Evolutionary conservation across 2,888 invertebrate genomes (phyloP).

Genomic region (Drosophila prostipennis): DNA sequence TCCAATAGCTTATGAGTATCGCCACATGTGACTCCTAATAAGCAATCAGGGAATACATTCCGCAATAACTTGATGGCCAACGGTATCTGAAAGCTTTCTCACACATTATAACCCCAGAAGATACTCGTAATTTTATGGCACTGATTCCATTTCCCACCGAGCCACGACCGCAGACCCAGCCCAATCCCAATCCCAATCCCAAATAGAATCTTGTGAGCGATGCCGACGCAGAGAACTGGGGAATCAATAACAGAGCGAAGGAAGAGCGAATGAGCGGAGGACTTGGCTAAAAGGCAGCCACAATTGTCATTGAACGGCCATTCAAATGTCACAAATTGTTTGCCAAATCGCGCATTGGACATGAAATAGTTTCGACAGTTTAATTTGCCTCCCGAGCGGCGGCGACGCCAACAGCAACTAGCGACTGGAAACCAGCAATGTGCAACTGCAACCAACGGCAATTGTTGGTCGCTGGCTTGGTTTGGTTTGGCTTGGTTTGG

Average conservation of each 20-base stretch:
- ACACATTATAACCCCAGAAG: constrained; percentile 33
- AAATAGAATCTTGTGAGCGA: constrained; percentile 40
- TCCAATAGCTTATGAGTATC: not conserved
- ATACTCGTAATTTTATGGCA: constrained; percentile 36
- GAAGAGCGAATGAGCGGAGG: constrained; percentile 46
- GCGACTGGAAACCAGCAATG: constrained; percentile 24
- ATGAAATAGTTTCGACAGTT: constrained; percentile 83
- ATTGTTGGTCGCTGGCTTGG: constrained; percentile 49
- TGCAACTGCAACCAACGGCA: constrained; percentile 39
- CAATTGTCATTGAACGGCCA: constrained; percentile 79
- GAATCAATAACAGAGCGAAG: constrained; percentile 44
- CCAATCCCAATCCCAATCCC: constrained; percentile 15
- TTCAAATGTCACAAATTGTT: constrained; percentile 83
- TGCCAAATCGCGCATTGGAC: constrained; percentile 81
- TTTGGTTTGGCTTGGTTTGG: constrained; percentile 42
- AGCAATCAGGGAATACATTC: not conserved
- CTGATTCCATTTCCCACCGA: constrained; percentile 51
- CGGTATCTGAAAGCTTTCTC: constrained; percentile 32
- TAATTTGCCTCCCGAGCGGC: constrained; percentile 76
- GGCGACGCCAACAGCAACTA: constrained; percentile 32
- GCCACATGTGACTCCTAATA: not conserved
- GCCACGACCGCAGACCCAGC: constrained; percentile 15
- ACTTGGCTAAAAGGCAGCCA: constrained; percentile 66
- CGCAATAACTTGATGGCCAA: constrained; percentile 7
- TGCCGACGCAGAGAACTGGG: constrained; percentile 34